phyloP scores from a whole-genome alignment of 2,113 vertebrate species.

The Micronycteris hirsuta region DNA sequence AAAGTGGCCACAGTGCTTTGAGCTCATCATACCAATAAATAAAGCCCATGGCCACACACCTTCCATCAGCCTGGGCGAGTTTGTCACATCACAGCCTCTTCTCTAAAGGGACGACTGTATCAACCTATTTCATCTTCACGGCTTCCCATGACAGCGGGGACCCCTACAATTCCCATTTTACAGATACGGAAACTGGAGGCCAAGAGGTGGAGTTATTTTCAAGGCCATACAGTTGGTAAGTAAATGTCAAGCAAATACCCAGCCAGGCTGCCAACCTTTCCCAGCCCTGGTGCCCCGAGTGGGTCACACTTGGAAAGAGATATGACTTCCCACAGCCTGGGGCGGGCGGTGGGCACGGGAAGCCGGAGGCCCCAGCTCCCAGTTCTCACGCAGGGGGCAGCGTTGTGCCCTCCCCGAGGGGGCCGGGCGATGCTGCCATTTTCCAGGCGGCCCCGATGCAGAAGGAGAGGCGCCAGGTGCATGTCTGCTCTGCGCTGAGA shows the following conservation, averaged over 20 bases:
- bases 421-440: fast-evolving
- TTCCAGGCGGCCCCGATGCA: background rate
- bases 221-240: background rate
- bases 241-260: background rate
- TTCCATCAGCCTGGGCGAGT: background rate
- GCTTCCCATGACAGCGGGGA: background rate
- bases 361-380: background rate
- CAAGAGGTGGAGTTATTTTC: background rate
- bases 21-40: background rate
- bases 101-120: background rate
- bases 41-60: background rate
- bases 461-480: no score
- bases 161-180: background rate
- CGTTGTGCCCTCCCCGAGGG: background rate
- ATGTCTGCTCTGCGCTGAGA: background rate
- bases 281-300: background rate
- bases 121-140: background rate
- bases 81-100: background rate
- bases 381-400: background rate
- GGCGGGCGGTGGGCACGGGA: background rate
- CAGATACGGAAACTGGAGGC: background rate
- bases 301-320: background rate
- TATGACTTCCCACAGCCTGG: background rate
- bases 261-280: background rate
- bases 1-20: background rate